These are phyloP conservation scores for Antheraea yamamai DNA, from an alignment of 2,888 invertebrate genomes.

Conservation along the genomic window DNA sequence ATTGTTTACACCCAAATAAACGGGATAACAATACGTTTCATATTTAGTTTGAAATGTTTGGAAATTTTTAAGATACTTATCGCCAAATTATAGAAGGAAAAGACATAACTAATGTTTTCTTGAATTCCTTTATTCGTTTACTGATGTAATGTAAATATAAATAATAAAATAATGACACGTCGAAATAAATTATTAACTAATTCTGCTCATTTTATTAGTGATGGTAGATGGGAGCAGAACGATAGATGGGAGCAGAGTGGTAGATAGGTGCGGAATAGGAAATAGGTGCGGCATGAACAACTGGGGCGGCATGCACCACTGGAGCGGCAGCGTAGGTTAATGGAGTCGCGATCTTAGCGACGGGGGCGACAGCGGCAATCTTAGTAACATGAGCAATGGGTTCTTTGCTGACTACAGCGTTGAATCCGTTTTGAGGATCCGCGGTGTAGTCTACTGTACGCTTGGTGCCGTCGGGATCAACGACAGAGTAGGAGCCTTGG, in stretches of 20 bases:
- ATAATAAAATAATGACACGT: conserved; percentile 16
- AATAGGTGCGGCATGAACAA: conserved; percentile 35
- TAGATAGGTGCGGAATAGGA: conserved; percentile 82
- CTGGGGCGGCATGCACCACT: conserved; percentile 32
- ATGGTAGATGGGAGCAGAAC: conserved; percentile 84
- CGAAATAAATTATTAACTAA: not conserved
- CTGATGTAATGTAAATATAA: conserved; percentile 10
- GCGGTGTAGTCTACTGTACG: conserved; percentile 78
- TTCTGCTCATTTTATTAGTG: conserved; percentile 52
- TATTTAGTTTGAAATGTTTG: not conserved
- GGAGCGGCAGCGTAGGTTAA: conserved; percentile 38
- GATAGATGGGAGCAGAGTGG: conserved; percentile 54
- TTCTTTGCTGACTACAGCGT: conserved; percentile 73
- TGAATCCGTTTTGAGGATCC: conserved; percentile 74
- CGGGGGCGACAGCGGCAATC: conserved; percentile 38
- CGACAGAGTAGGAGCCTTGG: conserved; percentile 74
- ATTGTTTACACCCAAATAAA: conserved; percentile 25
- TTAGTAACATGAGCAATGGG: conserved; percentile 58
- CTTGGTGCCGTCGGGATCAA: conserved; percentile 74
- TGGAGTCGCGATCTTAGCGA: conserved; percentile 51
- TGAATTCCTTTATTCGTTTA: conserved; percentile 11
- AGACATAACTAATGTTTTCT: not conserved
- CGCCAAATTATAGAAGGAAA: not conserved
- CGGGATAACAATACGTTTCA: not conserved
- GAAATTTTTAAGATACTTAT: not conserved